Evolutionary conservation across 2,797 vertebrate species (phyloP), one percentile per base, ranked within the genome.

Genomic region (Propithecus deckenii): DNA sequence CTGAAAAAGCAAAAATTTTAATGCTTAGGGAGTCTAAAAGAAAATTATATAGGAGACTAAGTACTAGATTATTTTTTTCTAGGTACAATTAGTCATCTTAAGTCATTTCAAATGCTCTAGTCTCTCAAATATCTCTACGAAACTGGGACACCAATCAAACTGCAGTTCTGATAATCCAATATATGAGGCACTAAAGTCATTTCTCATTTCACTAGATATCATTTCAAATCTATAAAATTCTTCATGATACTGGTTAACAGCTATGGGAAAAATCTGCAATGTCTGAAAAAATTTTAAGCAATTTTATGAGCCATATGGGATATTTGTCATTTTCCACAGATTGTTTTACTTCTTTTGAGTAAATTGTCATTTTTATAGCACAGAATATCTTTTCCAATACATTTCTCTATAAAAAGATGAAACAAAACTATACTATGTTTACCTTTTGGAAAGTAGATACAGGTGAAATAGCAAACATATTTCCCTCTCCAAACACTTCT

Each of bases 401-500:
- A 94, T 69, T 91, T 93, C 78, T 61, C 41, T 88, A 85, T 67
- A 91, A 93, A 94, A 89, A 55, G 30, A 89, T 69, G 23, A 93
- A 96, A 95, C 25, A 71, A 23, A 95, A 63, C 8, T 85, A 55
- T 55, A 65, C 7, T 85, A 61, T 46, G 28, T 46, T 96, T 95
- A 99, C 99, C 99, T 99, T 99, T 96, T 99, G 99, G 97, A 99
- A 99, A 79, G 99, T 98, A 97, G 99, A 99, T 90, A 99, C 92
- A 20, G 99, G 99, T 1, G 99, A 99, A 89, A 99, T 98, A 4
- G 99, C 99, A 96, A 99, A 99, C 99, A 99, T 99, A 98, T 99
- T 99, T 89, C 99, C 99, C 30, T 99, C 99, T 95, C 99, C 99
- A 84, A 99, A 99, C 86, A 99, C 99, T 94, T 99, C 99, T 11